A percentile compares a stretch with the other conserved stretches of the same genome.
These are phyloP conservation scores for Seriola quinqueradiata DNA, from an alignment of 2,113 vertebrate genomes.

Conservation along the genomic window DNA sequence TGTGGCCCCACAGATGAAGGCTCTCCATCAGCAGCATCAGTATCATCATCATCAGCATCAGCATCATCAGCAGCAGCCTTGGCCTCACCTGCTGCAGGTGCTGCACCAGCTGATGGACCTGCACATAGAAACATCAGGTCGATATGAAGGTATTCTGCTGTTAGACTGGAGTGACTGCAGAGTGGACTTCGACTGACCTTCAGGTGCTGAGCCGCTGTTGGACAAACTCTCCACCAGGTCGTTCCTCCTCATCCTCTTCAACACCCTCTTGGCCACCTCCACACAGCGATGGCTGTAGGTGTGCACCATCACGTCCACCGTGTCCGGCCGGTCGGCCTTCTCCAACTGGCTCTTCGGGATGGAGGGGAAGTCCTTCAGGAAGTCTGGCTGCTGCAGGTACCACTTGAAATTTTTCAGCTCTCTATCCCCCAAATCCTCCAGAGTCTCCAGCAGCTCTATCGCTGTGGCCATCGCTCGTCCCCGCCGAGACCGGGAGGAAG, in stretches of 20 bases:
- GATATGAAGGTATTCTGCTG: no score
- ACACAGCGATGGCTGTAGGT: background rate
- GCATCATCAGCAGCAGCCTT: no score
- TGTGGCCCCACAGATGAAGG: background rate
- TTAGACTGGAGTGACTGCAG: no score
- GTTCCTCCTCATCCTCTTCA: conserved; percentile 14
- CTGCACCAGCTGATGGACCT: background rate
- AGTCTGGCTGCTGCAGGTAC: conserved; percentile 6
- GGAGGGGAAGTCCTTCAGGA: background rate
- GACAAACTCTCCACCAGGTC: conserved; percentile 8
- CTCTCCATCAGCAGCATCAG: no score
- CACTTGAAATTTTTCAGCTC: background rate
- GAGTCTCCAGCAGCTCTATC: background rate
- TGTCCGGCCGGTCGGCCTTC: background rate
- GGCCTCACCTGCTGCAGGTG: background rate
- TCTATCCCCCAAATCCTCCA: conserved; percentile 5
- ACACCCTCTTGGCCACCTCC: conserved; percentile 3
- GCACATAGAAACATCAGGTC: background rate
- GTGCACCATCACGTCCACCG: background rate
- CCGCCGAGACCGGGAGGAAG: background rate
- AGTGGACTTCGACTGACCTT: background rate
- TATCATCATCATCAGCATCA: no score
- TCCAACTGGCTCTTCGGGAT: background rate
- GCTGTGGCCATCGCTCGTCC: background rate
- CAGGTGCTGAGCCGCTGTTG: background rate